Evolutionary conservation across 2,113 vertebrate genomes (phyloP).

Genomic region (Ovis canadensis): DNA sequence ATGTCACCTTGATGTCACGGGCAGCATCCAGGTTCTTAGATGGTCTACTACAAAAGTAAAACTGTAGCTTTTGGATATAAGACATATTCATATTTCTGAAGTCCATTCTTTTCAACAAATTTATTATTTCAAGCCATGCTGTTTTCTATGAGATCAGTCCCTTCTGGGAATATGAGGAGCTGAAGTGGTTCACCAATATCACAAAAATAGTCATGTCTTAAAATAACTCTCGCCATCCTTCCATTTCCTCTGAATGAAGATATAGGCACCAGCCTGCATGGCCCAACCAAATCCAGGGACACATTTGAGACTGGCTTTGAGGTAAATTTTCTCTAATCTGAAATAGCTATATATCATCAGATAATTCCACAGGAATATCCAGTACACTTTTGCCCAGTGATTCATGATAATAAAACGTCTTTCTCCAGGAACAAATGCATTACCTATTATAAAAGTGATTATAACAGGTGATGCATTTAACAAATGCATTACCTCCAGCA

Average conservation of each 20-base stretch:
- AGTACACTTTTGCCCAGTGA: slow-evolving; percentile 96
- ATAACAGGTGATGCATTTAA: neutral
- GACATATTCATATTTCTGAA: slow-evolving; percentile 88
- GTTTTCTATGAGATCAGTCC: slow-evolving; percentile 92
- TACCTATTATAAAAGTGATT: slow-evolving; percentile 86
- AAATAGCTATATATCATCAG: slow-evolving; percentile 97
- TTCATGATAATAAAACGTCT: slow-evolving; percentile 98
- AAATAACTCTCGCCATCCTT: slow-evolving; percentile 92
- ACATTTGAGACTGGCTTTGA: slow-evolving; percentile 88
- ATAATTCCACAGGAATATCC: slow-evolving; percentile 99
- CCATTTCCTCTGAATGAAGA: slow-evolving; percentile 95
- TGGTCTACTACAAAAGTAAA: slow-evolving; percentile 94
- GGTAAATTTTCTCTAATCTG: slow-evolving; percentile 95
- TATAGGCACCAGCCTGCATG: slow-evolving; percentile 95
- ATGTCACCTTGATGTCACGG: slow-evolving; percentile 95
- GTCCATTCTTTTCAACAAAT: slow-evolving; percentile 89
- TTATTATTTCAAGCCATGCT: slow-evolving; percentile 85
- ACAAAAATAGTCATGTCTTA: slow-evolving; percentile 95
- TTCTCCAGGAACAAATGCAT: slow-evolving; percentile 95
- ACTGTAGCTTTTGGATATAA: slow-evolving; percentile 94
- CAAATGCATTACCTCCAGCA: slow-evolving; percentile 82
- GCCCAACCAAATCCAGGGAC: slow-evolving; percentile 86
- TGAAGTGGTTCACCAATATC: slow-evolving; percentile 93
- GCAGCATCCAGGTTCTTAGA: slow-evolving; percentile 86
- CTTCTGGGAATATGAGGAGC: slow-evolving; percentile 97